Base-by-base conservation (phyloP, 1,140 invertebrate genomes). In the Cephus cinctus region DNA sequence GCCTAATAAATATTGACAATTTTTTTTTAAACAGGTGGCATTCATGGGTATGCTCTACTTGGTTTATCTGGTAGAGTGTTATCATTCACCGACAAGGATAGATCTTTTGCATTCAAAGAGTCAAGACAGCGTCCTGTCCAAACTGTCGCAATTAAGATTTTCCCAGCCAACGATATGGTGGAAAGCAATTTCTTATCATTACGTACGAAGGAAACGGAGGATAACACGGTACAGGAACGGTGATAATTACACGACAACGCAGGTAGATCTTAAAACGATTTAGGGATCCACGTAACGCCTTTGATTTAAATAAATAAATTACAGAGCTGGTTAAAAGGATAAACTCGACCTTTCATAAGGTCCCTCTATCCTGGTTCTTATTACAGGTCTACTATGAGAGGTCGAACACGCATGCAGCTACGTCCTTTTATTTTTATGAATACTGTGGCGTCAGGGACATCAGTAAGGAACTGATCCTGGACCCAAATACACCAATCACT, bases 121-220 rank as follows among this genome's bases (percentile, higher is more conserved):
- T 54, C 82, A 86, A 2, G 79, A 80, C 5, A 78, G 83, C 3
- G 85, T 90, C 15, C 80, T 86, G 39, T 80, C 86, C 6, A 83
- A 85, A 62, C 81, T 90, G 11, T 76, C 83, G 39, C 78, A 83
- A 39, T 83, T 93, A 79, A 78, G 84, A 47, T 78, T 81, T 23
- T 85, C 88, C 2, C 81, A 83, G 43, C 90, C 90, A 0, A 83
- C 90, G 45, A 86, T 93, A 15, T 93, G 90, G 90, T 94, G 90
- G 90, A 92, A 92, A 64, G 88, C 89, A 11, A 82, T 91, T 34
- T 92, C 88, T 61, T 93, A 92, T 71, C 90, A 94, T 74, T 92
- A 92, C 65, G 85, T 90, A 19, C 69, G 89, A 31, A 78, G 89
- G 48, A 89, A 90, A 60, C 75, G 88, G 25, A 84, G 87, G 65